Conservation (phyloP, 2,113 vertebrate genomes). For the Epinephelus lanceolatus region DNA sequence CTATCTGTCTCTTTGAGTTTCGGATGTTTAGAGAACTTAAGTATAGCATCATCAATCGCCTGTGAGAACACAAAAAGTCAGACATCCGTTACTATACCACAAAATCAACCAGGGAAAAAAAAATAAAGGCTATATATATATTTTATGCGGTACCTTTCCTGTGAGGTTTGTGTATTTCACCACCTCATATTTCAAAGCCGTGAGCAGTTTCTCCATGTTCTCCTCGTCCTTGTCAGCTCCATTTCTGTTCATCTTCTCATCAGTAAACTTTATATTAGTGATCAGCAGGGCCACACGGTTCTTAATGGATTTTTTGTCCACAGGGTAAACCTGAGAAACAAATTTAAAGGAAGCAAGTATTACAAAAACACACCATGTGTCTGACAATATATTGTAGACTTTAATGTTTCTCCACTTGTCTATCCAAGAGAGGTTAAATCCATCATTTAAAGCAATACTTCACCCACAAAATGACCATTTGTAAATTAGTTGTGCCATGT, state of each 20-base stretch:
- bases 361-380: background rate
- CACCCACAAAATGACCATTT: no score
- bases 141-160: slow-evolving; percentile 76
- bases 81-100: background rate
- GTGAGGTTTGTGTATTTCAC: slow-evolving; percentile 77
- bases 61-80: slow-evolving; percentile 60
- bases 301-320: background rate
- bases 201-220: slow-evolving; percentile 80
- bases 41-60: slow-evolving; percentile 80
- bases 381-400: background rate
- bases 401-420: background rate
- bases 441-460: background rate
- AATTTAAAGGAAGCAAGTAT: background rate
- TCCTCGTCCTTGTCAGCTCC: slow-evolving; percentile 84
- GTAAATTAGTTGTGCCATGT: no score
- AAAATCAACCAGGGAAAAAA: background rate
- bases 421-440: background rate
- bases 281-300: slow-evolving; percentile 87
- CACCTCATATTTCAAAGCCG: slow-evolving; percentile 80
- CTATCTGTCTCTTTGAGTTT: slow-evolving; percentile 88
- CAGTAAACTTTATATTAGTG: slow-evolving; percentile 84
- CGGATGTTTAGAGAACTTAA: slow-evolving; percentile 75
- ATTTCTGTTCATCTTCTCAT: background rate
- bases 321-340: slow-evolving; percentile 81
- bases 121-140: no score